A percentile compares a stretch with the other conserved stretches of the same genome.
phyloP scores from a whole-genome alignment of 2,113 vertebrate genomes.

The Alouatta palliata region DNA sequence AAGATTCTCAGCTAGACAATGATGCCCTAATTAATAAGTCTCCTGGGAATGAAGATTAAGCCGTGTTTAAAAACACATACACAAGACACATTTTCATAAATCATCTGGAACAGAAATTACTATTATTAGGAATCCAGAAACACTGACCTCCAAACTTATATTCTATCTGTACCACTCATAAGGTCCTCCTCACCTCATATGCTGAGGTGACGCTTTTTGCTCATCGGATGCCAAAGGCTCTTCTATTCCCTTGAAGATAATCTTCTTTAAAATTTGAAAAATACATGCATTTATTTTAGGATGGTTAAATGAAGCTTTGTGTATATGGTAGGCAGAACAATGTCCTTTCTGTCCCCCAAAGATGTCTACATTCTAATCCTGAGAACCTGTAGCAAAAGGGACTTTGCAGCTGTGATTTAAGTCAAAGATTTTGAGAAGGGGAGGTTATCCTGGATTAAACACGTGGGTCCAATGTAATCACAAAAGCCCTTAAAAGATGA shows the following conservation, averaged over 20 bases:
- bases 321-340: neutral
- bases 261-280: neutral
- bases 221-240: neutral
- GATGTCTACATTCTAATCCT: neutral
- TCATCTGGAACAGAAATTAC: slow-evolving; percentile 1
- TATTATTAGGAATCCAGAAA: slow-evolving; percentile 41
- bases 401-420: neutral
- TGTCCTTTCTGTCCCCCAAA: neutral
- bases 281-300: neutral
- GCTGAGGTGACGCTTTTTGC: neutral
- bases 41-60: neutral
- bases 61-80: slow-evolving; percentile 18
- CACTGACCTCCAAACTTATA: neutral
- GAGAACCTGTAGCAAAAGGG: neutral
- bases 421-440: neutral
- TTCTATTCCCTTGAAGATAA: neutral
- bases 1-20: slow-evolving; percentile 36
- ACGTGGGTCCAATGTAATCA: neutral
- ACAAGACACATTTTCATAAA: slow-evolving; percentile 6
- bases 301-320: neutral
- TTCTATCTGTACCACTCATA: neutral
- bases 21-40: slow-evolving; percentile 50
- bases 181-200: neutral
- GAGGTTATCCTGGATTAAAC: neutral
- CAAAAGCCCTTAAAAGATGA: neutral